Base-by-base conservation (phyloP, 2,888 invertebrate genomes). In the Nymphalis polychloros region DNA sequence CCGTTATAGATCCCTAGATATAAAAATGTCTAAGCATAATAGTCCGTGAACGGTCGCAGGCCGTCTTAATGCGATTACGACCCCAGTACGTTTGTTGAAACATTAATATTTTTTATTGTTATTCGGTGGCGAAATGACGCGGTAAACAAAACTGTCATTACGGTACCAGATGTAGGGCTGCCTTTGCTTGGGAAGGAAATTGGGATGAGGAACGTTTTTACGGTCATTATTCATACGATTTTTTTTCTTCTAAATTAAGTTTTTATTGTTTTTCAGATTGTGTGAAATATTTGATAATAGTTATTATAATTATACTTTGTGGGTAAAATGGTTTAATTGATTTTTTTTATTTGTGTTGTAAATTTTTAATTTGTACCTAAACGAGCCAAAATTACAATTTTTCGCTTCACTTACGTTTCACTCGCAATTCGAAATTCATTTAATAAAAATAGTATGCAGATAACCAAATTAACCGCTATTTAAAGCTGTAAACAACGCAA, bases 61-160 rank as follows among this genome's bases (percentile, higher is more conserved):
- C 86, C 78, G 80, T 78, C 81, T 81, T 89, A 90, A 90, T 88
- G 80, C 81, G 81, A 84, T 84, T 84, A 84, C 71, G 76, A 76
- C 81, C 82, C 82, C 81, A 81, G 81, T 81, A 82, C 82, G 75
- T 76, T 70, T 81, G 75, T 75, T 69, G 70, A 77, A 73, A 81
- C 90, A 90, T 90, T 89, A 91, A 90, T 91, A 88, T 90, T 90
- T 90, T 90, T 90, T 90, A 90, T 89, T 87, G 81, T 86, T 84
- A 81, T 84, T 77, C 79, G 75, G 79, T 19, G 82, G 83, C 84
- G 89, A 85, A 87, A 89, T 85, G 89, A 84, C 81, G 86, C 85
- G 85, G 85, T 85, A 89, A 88, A 90, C 90, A 90, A 87, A 85
- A 84, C 81, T 80, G 78, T 79, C 84, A 84, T 86, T 85, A 85